These are phyloP conservation scores for Notodonta dromedarius DNA, from an alignment of 2,888 invertebrate genomes.

Conservation along the genomic window DNA sequence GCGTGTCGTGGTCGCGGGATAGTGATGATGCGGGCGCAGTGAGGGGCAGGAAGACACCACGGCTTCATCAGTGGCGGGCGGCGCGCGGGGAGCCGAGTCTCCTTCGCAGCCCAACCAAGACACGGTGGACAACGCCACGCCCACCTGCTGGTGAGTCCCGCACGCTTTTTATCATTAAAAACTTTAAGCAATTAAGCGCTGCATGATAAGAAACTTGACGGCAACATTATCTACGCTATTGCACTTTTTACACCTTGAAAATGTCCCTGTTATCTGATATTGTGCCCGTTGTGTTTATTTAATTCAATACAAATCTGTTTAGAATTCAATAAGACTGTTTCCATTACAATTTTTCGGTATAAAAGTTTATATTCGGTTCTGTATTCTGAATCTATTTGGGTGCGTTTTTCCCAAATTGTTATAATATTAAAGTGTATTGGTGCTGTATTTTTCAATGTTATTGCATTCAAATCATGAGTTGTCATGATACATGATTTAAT, in stretches of 20 bases:
- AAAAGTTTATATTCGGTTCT: too few relatives aligned
- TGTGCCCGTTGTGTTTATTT: background rate
- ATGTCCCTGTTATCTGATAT: background rate
- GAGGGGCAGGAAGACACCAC: conserved; percentile 77
- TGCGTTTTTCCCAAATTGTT: too few relatives aligned
- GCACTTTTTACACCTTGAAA: conserved; percentile 2
- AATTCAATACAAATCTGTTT: background rate
- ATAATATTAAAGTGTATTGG: too few relatives aligned
- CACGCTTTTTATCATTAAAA: conserved; percentile 1
- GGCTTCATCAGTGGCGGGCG: conserved; percentile 81
- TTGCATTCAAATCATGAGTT: too few relatives aligned
- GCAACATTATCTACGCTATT: background rate
- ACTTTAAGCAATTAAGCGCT: background rate
- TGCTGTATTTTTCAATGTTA: too few relatives aligned
- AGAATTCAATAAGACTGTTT: too few relatives aligned
- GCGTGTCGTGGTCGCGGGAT: conserved; percentile 69
- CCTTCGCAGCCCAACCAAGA: conserved; percentile 83
- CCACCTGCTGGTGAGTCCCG: conserved; percentile 78
- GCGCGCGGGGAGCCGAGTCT: conserved; percentile 84
- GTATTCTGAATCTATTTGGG: too few relatives aligned
- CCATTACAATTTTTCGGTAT: too few relatives aligned
- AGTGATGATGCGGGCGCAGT: conserved; percentile 86
- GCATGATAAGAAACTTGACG: conserved; percentile 1
- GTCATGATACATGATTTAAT: too few relatives aligned
- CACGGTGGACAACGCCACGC: conserved; percentile 81